Evolutionary conservation across 2,797 vertebrate species (phyloP), one percentile per base, ranked within the genome.

Genomic region (Poecilia wingei): DNA sequence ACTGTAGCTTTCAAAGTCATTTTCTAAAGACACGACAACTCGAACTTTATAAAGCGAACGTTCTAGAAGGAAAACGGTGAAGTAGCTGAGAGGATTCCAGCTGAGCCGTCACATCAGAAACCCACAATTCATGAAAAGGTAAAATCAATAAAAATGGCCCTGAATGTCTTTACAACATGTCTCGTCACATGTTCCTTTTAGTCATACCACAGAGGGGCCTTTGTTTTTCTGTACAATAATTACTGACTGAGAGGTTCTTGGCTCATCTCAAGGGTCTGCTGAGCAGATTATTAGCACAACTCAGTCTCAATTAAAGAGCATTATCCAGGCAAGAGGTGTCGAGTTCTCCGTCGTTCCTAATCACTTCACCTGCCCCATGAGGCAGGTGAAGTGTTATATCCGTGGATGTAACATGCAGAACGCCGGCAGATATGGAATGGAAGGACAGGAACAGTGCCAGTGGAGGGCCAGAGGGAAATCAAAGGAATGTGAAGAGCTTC

Each of bases 281-380:
- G 75, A 76, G 28, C 61, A 74, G 79, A 77, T 81, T 78, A 86
- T 84, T 86, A 84, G 74, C 77, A 75, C 75, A 76, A 57, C 71
- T 75, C 85, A 79, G 85, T 73, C 84, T 82, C 88, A 84, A 92
- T 91, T 92, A 93, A 76, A 79, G 77, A 76, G 75, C 75, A 89
- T 92, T 89, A 93, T 90, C 83, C 31, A 86, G 51, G 80, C 79
- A 76, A 89, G 84, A 79, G 84, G 86, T 76, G 75, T 76, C 79
- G 66, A 75, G 82, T 76, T 85, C 74, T 77, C 45, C 77, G 78
- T 84, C 84, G 57, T 78, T 70, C 82, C 82, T 33, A 82, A 83
- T 86, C 78, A 87, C 74, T 77, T 86, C 81, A 86, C 80, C 79
- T 77, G 72, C 72, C 64, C 82, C 39, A 16, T 51, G 74, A 75